Evolutionary conservation across 2,113 vertebrate genomes (phyloP), one percentile per base, ranked within the genome.

Genomic region (Notothenia rossii): DNA sequence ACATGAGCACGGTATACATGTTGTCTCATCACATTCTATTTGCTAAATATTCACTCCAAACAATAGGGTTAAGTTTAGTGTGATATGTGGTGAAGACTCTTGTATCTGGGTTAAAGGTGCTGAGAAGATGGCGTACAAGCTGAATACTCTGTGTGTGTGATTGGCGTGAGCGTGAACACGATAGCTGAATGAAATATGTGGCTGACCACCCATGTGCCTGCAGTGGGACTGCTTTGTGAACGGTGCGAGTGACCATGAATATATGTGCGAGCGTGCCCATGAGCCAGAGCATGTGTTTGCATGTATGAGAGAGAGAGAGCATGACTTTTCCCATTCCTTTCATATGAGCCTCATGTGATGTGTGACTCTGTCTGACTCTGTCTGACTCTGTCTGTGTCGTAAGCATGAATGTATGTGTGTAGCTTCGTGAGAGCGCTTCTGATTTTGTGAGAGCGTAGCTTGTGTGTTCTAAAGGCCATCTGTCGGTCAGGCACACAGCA

Each of bases 261-360:
- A 73, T 40, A 13, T 69, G 76, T 73, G 59, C 53, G 69, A 72
- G 71, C 46, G 70, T 14, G 56, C 60, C 74, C 88, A 45, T 58
- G 77, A 70, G 82, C 36, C 46, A 11, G 81, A 61, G 82, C 86
- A 77, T 90, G 90, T 78, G 84, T 83, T 79, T 81, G 89, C 83
- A 90, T 91, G 88, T 84, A 84, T 81, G 72, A 89, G 85, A 69
- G 66, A 45, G 25, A 25, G 69, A 36, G 59, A 83, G 81, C 79
- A 73, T 87, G 87, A 91, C 88, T 89, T 50, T 66, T 17, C 54
- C 46, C 56, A 40, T 81, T 82, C 69, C 75, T 74, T 86, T 85
- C 80, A 84, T 88, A 71, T 83, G 86, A 79, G 77, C 49, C 65
- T 85, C 85, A 86, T 89, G 84, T 46, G 22, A 67, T 53, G 75